A percentile compares a stretch with the other conserved stretches of the same genome.
Conservation (phyloP, 2,888 invertebrate species). For the Colostygia pectinataria region DNA sequence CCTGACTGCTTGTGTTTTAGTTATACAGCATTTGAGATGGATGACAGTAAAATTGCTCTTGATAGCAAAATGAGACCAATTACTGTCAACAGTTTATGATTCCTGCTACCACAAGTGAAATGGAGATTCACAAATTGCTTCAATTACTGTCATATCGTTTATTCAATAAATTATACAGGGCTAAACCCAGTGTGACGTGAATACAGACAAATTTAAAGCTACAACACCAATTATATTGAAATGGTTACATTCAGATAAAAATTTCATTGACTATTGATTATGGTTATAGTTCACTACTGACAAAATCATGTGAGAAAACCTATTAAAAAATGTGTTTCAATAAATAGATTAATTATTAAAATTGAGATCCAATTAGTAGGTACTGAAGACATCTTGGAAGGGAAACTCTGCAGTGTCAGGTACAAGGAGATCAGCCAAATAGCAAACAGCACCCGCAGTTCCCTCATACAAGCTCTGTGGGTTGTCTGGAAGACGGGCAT, state of each 20-base stretch:
- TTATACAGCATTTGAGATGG: neutral
- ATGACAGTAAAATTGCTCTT: conserved; percentile 29
- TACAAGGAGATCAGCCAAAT: conserved; percentile 87
- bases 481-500: conserved; percentile 89
- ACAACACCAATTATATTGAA: conserved; percentile 17
- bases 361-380: conserved; percentile 37
- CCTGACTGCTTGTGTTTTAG: neutral
- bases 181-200: conserved; percentile 21
- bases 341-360: conserved; percentile 35
- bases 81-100: conserved; percentile 52
- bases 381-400: conserved; percentile 88
- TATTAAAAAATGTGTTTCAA: conserved; percentile 29
- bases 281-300: conserved; percentile 3
- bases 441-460: conserved; percentile 93
- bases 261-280: conserved; percentile 9
- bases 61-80: conserved; percentile 38
- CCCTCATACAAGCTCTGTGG: conserved; percentile 95
- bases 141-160: conserved; percentile 11
- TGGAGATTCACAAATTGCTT: neutral
- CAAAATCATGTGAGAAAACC: conserved; percentile 6
- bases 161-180: conserved; percentile 33
- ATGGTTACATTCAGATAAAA: conserved; percentile 17
- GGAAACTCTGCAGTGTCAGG: conserved; percentile 91
- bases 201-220: conserved; percentile 19
- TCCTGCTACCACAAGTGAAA: neutral